Evolutionary conservation across 2,113 vertebrate species (phyloP), one percentile per base, ranked within the genome.

Genomic region (Trematomus loennbergii): DNA sequence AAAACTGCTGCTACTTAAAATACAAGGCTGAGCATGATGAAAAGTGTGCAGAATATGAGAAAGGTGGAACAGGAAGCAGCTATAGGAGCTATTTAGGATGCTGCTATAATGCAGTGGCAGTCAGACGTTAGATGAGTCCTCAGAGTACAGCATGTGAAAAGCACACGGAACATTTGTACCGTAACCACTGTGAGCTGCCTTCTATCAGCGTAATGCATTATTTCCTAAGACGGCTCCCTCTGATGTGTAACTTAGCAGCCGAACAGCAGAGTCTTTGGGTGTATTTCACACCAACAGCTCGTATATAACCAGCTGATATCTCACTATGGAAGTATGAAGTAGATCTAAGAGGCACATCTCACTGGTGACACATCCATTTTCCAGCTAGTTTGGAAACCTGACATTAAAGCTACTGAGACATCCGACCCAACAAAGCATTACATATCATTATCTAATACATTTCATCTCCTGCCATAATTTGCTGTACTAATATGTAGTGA

Each of bases 111-210:
- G 71, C 48, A 12, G 22, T 53, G 33, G 33, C 76, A 80, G 49
- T 72, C 65, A 43, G 57, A 49, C n/a, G 45, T 59, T 77, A 45
- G 75, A 63, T 1, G 54, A 36, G 65, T 66, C 49, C 64, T 78
- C 46, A 48, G 78, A 82, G 81, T 45, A 64, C 65, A 61, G 61
- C 17, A 25, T 68, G 50, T 75, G 68, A 81, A 72, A 73, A 64
- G 76, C 62, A 69, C 57, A 8, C 4, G 22, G 84, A 76, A 87
- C 76, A 81, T 76, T 78, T 81, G 86, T 82, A 52, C 85, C 5
- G 18, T 59, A 71, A 48, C 54, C 20, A 9, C 57, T 54, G 53
- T 18, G 62, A 86, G 86, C 53, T 53, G 69, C 54, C 49, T 68
- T 75, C 55, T 60, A 72, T 85, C 75, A 87, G 22, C 71, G 75